A percentile compares a stretch with the other conserved stretches of the same genome.
Conservation (phyloP, 2,113 vertebrate genomes). For the Lepidothrix coronata region DNA sequence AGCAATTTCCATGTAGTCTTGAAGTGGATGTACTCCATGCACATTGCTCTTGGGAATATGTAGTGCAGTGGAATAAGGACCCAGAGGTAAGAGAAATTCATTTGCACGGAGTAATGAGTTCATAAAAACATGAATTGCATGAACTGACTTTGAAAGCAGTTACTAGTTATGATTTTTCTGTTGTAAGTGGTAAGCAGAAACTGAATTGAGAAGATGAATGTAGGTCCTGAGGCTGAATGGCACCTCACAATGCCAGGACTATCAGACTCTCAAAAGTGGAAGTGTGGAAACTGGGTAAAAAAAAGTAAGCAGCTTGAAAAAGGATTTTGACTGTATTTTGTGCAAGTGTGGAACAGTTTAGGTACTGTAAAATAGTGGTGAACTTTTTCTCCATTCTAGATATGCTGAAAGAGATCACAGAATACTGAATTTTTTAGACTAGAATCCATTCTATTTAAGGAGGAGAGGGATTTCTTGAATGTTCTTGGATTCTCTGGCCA, state of each 20-base stretch:
- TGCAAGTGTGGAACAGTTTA: neutral
- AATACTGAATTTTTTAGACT: neutral
- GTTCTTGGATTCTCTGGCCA: neutral
- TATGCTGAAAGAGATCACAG: neutral
- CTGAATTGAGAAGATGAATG: neutral
- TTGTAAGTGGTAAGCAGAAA: neutral
- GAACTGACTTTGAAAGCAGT: neutral
- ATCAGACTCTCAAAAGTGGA: neutral
- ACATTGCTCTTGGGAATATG: slow-evolving; percentile 96
- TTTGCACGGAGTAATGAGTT: neutral
- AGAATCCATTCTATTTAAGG: neutral
- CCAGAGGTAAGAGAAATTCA: slow-evolving; percentile 81
- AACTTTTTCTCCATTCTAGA: neutral
- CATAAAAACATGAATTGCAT: neutral
- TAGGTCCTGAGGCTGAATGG: neutral
- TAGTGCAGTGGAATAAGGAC: slow-evolving; percentile 98
- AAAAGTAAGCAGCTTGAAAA: neutral
- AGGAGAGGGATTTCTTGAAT: neutral
- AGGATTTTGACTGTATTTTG: neutral
- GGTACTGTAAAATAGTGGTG: neutral
- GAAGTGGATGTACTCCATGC: slow-evolving; percentile 88
- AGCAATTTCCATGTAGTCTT: slow-evolving; percentile 92
- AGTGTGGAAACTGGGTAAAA: neutral
- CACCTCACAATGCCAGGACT: neutral
- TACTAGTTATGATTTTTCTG: neutral